Base-by-base conservation (phyloP, 2,113 vertebrate species). In the Plotosus lineatus region DNA sequence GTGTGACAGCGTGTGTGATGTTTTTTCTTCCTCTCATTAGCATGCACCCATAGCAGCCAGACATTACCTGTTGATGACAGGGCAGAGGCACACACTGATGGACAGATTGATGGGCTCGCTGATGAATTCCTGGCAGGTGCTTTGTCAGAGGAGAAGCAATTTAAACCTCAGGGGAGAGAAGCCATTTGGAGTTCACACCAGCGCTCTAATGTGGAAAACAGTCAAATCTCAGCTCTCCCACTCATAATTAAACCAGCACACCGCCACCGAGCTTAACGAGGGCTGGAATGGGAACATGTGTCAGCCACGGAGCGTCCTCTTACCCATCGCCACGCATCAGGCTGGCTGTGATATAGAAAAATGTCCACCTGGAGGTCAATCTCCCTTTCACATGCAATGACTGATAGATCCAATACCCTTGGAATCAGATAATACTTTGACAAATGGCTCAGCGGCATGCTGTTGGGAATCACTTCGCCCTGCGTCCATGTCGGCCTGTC, bases 401-500 rank as follows among this genome's bases (percentile, higher is more conserved):
- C 95, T 95, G 96, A 97, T 96, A 95, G 95, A 96, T 94, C 92
- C 94, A 94, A 94, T 94, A 96, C 93, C 94, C 95, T 91, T 91
- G 90, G 92, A 96, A 98, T 98, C 96, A 97, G 95, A 98, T 98
- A 96, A 96, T 96, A 95, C 94, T 92, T 96, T 97, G 97, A 98
- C 95, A 93, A 97, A 97, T 97, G 92, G 89, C 92, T 95, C 88
- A 85, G 87, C 82, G 86, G 89, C 56, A 83, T 86, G 84, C 90
- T 79, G 89, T 87, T 91, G 92, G 90, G 90, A 90, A 90, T 79
- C 90, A 90, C 81, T 87, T 85, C 86, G 79, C 85, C 85, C 91
- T 85, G 85, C 90, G 93, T 88, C 91, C 92, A 88, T 75, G 28
- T 88, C 77, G 82, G 93, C 90, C 85, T 92, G 92, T 92, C 92